Percentiles rank a stretch among this genome's conserved stretches.
phyloP scores from a whole-genome alignment of 2,888 invertebrate genomes.

The Villa cingulata region DNA sequence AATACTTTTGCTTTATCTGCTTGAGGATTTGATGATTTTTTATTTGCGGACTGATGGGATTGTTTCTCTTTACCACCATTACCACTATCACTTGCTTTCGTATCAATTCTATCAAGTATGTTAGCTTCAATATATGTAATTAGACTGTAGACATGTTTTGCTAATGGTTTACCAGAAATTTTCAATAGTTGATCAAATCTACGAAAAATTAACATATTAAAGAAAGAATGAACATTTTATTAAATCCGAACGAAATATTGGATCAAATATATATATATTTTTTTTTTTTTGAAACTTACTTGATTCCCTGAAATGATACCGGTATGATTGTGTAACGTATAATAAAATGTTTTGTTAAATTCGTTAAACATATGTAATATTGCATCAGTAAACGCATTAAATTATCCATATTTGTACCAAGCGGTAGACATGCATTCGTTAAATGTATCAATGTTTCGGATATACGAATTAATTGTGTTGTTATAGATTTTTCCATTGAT shows the following conservation, averaged over 20 bases:
- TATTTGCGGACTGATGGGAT: constrained; percentile 1
- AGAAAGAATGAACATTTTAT: background rate
- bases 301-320: constrained; percentile 22
- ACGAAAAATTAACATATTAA: constrained; percentile 6
- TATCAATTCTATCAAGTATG: constrained; percentile 21
- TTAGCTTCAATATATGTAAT: constrained; percentile 43
- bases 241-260: no score
- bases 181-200: constrained; percentile 41
- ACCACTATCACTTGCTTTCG: no score
- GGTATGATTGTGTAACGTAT: constrained; percentile 33
- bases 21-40: constrained; percentile 29
- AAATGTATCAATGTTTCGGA: constrained; percentile 40
- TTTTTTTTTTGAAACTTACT: constrained; percentile 17
- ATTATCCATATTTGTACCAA: constrained; percentile 41
- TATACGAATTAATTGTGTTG: constrained; percentile 43
- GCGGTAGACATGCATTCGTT: constrained; percentile 38
- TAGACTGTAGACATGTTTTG: constrained; percentile 41
- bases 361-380: constrained; percentile 41
- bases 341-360: constrained; percentile 46
- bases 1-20: constrained; percentile 40
- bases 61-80: background rate
- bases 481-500: constrained; percentile 42
- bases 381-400: constrained; percentile 43
- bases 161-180: constrained; percentile 42
- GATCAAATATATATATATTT: background rate